A percentile compares a stretch with the other conserved stretches of the same genome.
Evolutionary conservation across 1,140 invertebrate genomes (phyloP).

Genomic region (Tribolium castaneum): DNA sequence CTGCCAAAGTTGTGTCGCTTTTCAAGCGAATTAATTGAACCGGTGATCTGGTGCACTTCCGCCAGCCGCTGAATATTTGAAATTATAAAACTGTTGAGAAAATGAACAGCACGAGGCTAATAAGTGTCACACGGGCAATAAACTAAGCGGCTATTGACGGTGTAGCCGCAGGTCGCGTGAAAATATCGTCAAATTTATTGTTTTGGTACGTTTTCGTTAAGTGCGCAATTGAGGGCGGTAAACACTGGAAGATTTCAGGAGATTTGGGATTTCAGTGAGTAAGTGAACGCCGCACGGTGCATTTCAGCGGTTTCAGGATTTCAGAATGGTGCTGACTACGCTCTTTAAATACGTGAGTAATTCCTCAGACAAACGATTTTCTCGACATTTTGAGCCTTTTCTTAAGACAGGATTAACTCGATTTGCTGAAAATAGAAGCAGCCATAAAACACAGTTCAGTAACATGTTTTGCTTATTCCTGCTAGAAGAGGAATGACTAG

Average conservation of each 20-base stretch:
- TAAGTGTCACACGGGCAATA: not conserved
- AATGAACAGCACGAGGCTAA: slow-evolving; percentile 13
- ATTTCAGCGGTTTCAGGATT: slow-evolving; percentile 2
- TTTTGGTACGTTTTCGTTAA: not conserved
- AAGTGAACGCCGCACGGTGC: slow-evolving; percentile 10
- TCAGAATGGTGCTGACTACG: slow-evolving; percentile 6
- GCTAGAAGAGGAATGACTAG: slow-evolving; percentile 29
- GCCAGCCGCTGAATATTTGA: not conserved
- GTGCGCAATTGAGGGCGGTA: slow-evolving; percentile 4
- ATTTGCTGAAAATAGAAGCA: slow-evolving; percentile 5
- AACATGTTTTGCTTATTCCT: slow-evolving; percentile 29
- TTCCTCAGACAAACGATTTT: not conserved
- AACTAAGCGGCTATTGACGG: not conserved
- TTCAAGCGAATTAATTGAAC: slow-evolving; percentile 13
- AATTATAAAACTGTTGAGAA: slow-evolving; percentile 21
- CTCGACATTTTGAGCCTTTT: not conserved
- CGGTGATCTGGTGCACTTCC: slow-evolving; percentile 8
- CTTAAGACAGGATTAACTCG: slow-evolving; percentile 15
- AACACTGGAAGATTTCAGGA: slow-evolving; percentile 29
- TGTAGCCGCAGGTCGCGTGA: not conserved
- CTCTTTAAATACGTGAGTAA: slow-evolving; percentile 16
- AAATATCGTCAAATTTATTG: slow-evolving; percentile 17
- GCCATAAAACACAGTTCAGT: slow-evolving; percentile 28
- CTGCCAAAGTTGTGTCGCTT: slow-evolving; percentile 5
- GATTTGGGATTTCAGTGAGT: not conserved